A percentile compares a stretch with the other conserved stretches of the same genome.
phyloP scores from a whole-genome alignment of 1,140 invertebrate genomes.

The Holcopasites calliopsidis region DNA sequence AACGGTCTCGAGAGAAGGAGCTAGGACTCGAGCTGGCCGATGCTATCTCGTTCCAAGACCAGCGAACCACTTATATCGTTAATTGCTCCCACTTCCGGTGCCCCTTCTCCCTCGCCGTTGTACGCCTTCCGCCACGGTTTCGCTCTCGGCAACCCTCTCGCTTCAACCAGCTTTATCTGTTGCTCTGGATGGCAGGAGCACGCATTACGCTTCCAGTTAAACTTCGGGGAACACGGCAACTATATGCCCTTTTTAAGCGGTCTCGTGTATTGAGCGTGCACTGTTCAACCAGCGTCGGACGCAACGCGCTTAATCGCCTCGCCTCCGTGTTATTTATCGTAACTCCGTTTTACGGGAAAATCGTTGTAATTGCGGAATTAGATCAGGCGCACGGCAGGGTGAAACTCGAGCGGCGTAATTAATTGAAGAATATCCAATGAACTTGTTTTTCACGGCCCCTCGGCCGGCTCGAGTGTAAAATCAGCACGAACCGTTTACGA shows the following conservation, averaged over 20 bases:
- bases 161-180: slow-evolving; percentile 2
- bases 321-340: slow-evolving; percentile 4
- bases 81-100: slow-evolving; percentile 79
- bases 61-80: slow-evolving; percentile 80
- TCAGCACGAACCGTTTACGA: slow-evolving; percentile 29
- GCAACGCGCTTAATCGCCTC: slow-evolving; percentile 20
- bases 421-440: slow-evolving; percentile 36
- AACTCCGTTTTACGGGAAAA: background rate
- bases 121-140: slow-evolving; percentile 9
- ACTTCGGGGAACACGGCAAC: slow-evolving; percentile 41
- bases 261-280: slow-evolving; percentile 35
- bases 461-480: slow-evolving; percentile 21
- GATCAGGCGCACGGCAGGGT: background rate
- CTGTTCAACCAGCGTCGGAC: slow-evolving; percentile 3
- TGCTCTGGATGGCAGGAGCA: slow-evolving; percentile 41
- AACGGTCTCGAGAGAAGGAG: slow-evolving; percentile 68
- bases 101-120: background rate
- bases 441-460: background rate
- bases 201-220: slow-evolving; percentile 53
- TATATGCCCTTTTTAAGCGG: slow-evolving; percentile 55
- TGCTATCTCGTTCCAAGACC: slow-evolving; percentile 72
- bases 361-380: background rate
- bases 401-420: slow-evolving; percentile 14
- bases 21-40: slow-evolving; percentile 66
- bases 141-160: slow-evolving; percentile 12